A percentile compares a stretch with the other conserved stretches of the same genome.
These are phyloP conservation scores for Lycocorax pyrrhopterus DNA, from an alignment of 2,113 vertebrate species.

Conservation along the genomic window DNA sequence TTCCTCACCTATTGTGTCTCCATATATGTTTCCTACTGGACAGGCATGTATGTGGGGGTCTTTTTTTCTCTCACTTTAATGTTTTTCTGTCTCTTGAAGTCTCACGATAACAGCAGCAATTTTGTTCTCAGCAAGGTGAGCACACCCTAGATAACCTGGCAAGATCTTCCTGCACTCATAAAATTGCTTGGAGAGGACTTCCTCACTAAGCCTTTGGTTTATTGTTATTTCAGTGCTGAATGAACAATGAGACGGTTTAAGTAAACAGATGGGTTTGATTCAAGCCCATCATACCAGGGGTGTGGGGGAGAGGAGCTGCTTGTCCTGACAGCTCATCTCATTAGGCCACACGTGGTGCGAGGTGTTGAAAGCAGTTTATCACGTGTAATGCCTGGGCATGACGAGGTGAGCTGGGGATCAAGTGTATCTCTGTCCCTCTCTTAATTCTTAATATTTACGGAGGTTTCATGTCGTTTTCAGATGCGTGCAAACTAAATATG, in stretches of 20 bases:
- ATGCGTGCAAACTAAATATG: background rate
- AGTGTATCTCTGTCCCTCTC: background rate
- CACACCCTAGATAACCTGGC: conserved; percentile 3
- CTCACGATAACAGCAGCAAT: background rate
- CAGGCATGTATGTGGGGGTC: accelerated
- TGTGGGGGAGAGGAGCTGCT: conserved; percentile 30
- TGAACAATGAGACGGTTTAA: conserved; percentile 46
- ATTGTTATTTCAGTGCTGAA: conserved; percentile 43
- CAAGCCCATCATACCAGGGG: background rate
- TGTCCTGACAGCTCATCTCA: conserved; percentile 34
- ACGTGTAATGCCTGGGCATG: background rate
- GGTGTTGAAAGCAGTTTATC: conserved; percentile 50
- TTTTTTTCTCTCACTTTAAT: background rate
- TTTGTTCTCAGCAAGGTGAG: conserved; percentile 32
- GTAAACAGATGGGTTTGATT: conserved; percentile 47
- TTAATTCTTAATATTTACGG: background rate
- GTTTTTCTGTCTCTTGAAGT: background rate
- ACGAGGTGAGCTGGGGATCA: background rate
- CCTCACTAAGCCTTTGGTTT: conserved; percentile 34
- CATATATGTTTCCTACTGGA: background rate
- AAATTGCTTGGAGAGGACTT: conserved; percentile 8
- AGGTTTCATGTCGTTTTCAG: background rate
- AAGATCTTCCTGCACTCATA: background rate
- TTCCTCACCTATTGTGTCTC: background rate
- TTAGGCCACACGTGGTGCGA: conserved; percentile 1